Evolutionary conservation across 37 sponge, comb jelly and placozoan genomes (phyloP).

Genomic region (Mnemiopsis leidyi): DNA sequence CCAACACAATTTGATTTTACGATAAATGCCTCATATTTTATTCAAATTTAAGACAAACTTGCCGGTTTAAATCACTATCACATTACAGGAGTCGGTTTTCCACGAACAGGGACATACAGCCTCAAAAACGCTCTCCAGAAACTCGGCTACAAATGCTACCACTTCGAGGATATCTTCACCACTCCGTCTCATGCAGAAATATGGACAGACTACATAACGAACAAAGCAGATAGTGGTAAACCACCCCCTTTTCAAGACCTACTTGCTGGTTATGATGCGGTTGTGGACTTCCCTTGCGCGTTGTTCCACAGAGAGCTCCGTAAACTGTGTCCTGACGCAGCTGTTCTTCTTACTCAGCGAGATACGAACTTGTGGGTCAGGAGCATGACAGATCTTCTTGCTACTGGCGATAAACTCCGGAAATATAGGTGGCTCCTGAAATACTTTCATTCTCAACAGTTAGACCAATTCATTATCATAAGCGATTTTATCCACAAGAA

Average conservation of each 20-base stretch:
- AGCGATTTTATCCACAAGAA: not conserved
- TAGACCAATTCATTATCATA: not conserved
- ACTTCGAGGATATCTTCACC: slow-evolving; percentile 54
- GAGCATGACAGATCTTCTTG: slow-evolving; percentile 43
- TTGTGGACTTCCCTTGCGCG: slow-evolving; percentile 43
- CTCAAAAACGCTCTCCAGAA: slow-evolving; percentile 1
- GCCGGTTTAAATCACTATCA: too few relatives aligned
- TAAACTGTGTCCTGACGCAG: slow-evolving; percentile 10
- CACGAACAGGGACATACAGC: slow-evolving; percentile 30
- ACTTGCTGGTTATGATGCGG: slow-evolving; percentile 32
- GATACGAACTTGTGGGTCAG: not conserved
- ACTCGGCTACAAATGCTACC: slow-evolving; percentile 31
- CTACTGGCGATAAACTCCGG: not conserved
- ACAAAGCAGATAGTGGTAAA: not conserved
- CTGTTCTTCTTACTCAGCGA: slow-evolving; percentile 3
- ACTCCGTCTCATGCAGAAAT: not conserved
- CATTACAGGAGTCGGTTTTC: slow-evolving; percentile 17
- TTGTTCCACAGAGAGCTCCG: not conserved
- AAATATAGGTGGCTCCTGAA: not conserved
- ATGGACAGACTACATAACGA: not conserved
- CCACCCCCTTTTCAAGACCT: not conserved
- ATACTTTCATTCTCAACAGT: not conserved
- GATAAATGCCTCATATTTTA: too few relatives aligned
- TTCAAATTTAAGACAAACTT: too few relatives aligned
- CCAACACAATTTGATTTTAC: too few relatives aligned